Evolutionary conservation across 2,888 invertebrate genomes (phyloP).

Genomic region (Acrobasis suavella): DNA sequence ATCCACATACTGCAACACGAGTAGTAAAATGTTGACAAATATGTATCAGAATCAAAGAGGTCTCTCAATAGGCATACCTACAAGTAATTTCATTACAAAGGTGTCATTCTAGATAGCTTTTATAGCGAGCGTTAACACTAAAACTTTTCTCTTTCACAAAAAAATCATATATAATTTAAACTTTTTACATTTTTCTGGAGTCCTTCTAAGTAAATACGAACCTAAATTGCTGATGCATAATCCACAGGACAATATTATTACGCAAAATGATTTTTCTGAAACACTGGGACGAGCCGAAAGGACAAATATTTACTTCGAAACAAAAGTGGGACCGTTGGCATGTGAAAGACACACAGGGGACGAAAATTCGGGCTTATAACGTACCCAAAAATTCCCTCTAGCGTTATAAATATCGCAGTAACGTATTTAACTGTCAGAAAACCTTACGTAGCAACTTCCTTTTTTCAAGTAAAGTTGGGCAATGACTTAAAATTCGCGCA

Average conservation of each 20-base stretch:
- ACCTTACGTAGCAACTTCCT: conserved; percentile 24
- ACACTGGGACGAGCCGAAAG: conserved; percentile 28
- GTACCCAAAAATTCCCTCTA: conserved; percentile 53
- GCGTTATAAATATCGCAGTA: conserved; percentile 63
- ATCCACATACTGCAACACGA: too few relatives aligned
- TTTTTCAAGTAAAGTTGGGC: conserved; percentile 31
- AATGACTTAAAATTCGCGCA: conserved; percentile 30
- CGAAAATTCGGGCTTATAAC: conserved; percentile 57
- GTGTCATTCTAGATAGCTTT: too few relatives aligned
- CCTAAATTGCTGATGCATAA: conserved; percentile 16
- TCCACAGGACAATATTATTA: conserved; percentile 12
- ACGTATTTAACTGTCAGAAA: conserved; percentile 34
- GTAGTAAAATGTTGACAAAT: too few relatives aligned
- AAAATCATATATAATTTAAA: background rate
- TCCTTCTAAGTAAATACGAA: background rate
- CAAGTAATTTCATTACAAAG: too few relatives aligned
- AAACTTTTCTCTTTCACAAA: too few relatives aligned
- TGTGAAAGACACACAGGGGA: conserved; percentile 61
- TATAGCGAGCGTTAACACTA: too few relatives aligned
- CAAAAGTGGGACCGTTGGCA: conserved; percentile 43
- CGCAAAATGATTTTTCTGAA: conserved; percentile 18
- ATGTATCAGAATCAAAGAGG: too few relatives aligned
- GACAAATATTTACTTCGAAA: conserved; percentile 49
- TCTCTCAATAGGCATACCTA: too few relatives aligned
- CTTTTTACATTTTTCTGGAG: conserved; percentile 2